Evolutionary conservation across 2,797 vertebrate genomes (phyloP), one percentile per base, ranked within the genome.

Genomic region (Nasua narica): DNA sequence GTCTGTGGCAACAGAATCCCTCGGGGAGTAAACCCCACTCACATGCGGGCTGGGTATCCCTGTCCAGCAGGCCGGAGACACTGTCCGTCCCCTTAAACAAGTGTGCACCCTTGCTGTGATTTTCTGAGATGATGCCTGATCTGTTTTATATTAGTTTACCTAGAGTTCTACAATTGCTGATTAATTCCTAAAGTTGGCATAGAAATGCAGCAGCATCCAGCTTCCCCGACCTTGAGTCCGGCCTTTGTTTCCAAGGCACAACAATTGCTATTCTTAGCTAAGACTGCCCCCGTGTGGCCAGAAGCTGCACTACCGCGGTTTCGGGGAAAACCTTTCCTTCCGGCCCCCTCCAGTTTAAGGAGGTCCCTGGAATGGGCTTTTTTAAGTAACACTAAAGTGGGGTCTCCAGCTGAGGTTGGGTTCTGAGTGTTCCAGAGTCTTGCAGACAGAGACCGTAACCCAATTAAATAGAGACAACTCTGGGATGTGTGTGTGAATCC

Each of bases 281-380:
- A 95, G 14, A 81, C 90, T 92, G 96, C 95, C 97, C 95, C 46
- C 98, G 50, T 58, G 97, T 50, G 98, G 91, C 1, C 56, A 56
- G 18, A 50, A 0, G 35, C 16, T 23, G 95, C 50, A 19, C 56
- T 56, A 21, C 86, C 62, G 3, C 1, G 3, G 27, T 40, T 43
- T 13, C 18, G 37, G 60, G 58, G 54, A 43, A 15, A 12, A 0
- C 11, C 48, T 16, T 27, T 9, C 54, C 32, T 54, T 7, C 3
- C 0, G 7, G 1, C 18, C 9, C 21, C 21, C 21, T 8, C 21
- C 2, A 2, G 35, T 18, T 37, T 5, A 25, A 69, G 35, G 54
- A 67, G n/a, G 50, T 50, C 2, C 0, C 25, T 23, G 4, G 21
- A n/a, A 11, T 0, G 8, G 27, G 56, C 19, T 62, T 50, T n/a